Conservation (phyloP, 2,113 vertebrate species). For the Myrmophylax atrothorax region DNA sequence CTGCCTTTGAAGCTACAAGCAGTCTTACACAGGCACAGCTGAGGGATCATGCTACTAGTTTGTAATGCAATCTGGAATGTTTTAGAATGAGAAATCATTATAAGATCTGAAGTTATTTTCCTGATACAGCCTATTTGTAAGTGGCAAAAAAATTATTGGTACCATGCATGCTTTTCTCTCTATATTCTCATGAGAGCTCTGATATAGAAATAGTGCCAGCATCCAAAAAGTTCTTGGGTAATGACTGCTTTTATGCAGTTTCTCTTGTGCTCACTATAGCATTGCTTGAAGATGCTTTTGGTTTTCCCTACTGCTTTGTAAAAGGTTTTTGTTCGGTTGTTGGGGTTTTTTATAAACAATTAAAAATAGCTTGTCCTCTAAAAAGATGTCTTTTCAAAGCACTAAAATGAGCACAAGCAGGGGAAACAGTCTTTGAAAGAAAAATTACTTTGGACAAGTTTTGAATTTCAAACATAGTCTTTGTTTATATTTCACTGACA, state of each 20-base stretch:
- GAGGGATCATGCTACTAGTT: not conserved
- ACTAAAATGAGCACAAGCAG: not conserved
- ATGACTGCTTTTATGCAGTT: not conserved
- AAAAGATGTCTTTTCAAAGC: slow-evolving; percentile 18
- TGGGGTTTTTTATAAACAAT: not conserved
- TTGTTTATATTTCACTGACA: slow-evolving; percentile 70
- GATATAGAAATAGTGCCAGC: not conserved
- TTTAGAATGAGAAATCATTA: not conserved
- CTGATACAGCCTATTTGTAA: not conserved
- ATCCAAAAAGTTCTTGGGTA: not conserved
- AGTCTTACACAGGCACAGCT: not conserved
- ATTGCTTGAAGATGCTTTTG: not conserved
- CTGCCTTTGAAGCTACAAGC: not conserved
- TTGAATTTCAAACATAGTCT: slow-evolving; percentile 60
- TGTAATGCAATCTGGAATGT: not conserved
- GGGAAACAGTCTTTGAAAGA: slow-evolving; percentile 10
- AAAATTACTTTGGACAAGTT: slow-evolving; percentile 59
- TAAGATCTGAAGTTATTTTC: not conserved
- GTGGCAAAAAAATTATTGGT: not conserved
- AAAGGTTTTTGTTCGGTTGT: not conserved
- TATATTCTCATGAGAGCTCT: not conserved
- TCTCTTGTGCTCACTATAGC: not conserved
- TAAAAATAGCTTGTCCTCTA: slow-evolving; percentile 26
- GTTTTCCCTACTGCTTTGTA: slow-evolving; percentile 5
- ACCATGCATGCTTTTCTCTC: not conserved